Evolutionary conservation across 2,797 vertebrate species (phyloP), one percentile per base, ranked within the genome.

Genomic region (Pseudochirops cupreus): DNA sequence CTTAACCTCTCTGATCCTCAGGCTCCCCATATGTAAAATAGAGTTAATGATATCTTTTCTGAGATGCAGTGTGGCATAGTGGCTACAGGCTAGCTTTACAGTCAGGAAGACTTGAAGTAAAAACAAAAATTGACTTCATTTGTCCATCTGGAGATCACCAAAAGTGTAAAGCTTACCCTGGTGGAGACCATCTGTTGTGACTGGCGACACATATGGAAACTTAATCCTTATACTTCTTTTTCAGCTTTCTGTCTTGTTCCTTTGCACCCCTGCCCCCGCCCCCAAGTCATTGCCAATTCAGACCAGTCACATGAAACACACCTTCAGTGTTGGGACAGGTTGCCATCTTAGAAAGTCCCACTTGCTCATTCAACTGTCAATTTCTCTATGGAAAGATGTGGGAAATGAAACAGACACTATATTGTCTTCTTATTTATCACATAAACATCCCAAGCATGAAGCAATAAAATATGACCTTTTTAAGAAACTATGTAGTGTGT

Each of bases 211-310:
- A 91, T 93, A 97, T n/a, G 92, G 96, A 97, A 96, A 96, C 97
- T 92, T 97, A 58, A 98, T 97, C 95, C 97, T 96, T 67, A 10
- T 54, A 95, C 93, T 97, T 97, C 93, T 97, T 98, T 98, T 97
- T 96, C 96, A 97, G 96, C 94, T 96, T 97, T 98, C 97, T 97
- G 96, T 94, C 97, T 97, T 93, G 91, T 92, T 96, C 97, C 94
- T 74, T 5, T 14, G 14, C 67, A 74, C 16, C n/a, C 57, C n/a
- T 39, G 18, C 67, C n/a, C 67, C 67, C n/a, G 39, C 39, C 57
- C 74, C 87, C 55, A 91, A 96, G 59, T 94, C 95, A 95, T 96
- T 97, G 97, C 14, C 55, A 92, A 89, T 93, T 94, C 94, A 94
- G 94, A 90, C 53, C 74, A 91, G 91, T 94, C 98, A 95, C 92